Base-by-base conservation (phyloP, 2,113 vertebrate genomes). In the Hipposideros armiger region DNA sequence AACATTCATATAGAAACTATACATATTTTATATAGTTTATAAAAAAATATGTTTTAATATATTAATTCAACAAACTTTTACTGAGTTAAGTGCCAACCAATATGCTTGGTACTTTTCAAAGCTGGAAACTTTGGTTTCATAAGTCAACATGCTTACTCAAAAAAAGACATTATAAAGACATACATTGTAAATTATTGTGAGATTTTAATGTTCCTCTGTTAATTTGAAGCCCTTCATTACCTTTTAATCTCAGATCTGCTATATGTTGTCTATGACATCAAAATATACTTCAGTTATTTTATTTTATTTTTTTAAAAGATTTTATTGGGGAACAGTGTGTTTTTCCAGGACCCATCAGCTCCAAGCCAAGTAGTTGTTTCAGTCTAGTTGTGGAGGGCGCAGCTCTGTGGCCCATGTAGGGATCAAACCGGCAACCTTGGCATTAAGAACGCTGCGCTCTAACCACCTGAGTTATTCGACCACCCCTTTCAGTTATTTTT, bases 81-180 rank as follows among this genome's bases (percentile, higher is more conserved):
- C 40, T 82, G 87, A 81, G 9, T 62, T 87, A 81, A 84, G n/a
- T 58, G 36, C 16, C 64, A 66, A 20, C 45, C 24, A 87, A 87
- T 88, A 77, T 52, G 36, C 22, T 45, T 54, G 66, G 56, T 42
- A 73, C n/a, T 92, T 95, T 66, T 85, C 66, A 92, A 89, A 69
- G 66, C 8, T 82, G 45, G 47, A 87, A 56, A 87, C 45, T 64
- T 28, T 74, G 58, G 42, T 86, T 95, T 92, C 22, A 4, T 15
- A 76, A 62, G 73, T 86, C 90, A 76, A 88, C 24, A 64, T 45
- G 15, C 62, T 69, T 40, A 54, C 14, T 83, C 7, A 66, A 52
- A 70, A 87, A 52, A 47, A 30, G 40, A 56, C 50, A 78, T 54
- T 16, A 16, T 54, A 54, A 13, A 54, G 52, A 54, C 3, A 56